Percentiles rank a stretch among this genome's conserved stretches.
phyloP scores from a whole-genome alignment of 2,113 vertebrate species.

The Haliaeetus leucogaster region DNA sequence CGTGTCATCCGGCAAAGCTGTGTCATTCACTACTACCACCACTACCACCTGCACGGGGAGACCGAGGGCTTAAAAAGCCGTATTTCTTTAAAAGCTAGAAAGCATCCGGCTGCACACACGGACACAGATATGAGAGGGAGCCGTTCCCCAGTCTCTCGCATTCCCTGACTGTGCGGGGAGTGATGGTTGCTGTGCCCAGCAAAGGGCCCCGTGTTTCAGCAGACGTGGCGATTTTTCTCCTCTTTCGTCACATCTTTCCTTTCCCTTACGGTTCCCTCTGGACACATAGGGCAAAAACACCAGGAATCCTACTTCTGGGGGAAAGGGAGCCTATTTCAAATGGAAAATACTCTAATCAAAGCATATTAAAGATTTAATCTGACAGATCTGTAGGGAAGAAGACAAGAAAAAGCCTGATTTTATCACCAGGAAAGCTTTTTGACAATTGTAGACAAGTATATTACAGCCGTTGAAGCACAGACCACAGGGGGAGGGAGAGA shows the following conservation, averaged over 20 bases:
- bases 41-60: slow-evolving; percentile 48
- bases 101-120: slow-evolving; percentile 39
- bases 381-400: not conserved
- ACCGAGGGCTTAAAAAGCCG: slow-evolving; percentile 57
- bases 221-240: not conserved
- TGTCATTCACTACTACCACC: slow-evolving; percentile 67
- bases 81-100: slow-evolving; percentile 61
- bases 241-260: not conserved
- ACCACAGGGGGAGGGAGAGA: slow-evolving; percentile 6
- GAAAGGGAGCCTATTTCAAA: not conserved
- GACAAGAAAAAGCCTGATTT: not conserved
- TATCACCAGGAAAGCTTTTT: not conserved
- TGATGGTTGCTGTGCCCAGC: slow-evolving; percentile 24
- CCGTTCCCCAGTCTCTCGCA: not conserved
- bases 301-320: not conserved
- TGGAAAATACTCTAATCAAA: not conserved
- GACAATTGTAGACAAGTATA: slow-evolving; percentile 1
- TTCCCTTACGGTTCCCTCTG: not conserved
- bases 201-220: slow-evolving; percentile 17
- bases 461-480: not conserved
- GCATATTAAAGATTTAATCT: not conserved
- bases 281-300: not conserved
- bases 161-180: slow-evolving; percentile 9
- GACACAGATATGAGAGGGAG: not conserved
- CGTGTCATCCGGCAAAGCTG: slow-evolving; percentile 71